These are phyloP conservation scores for Euschistus heros DNA, from an alignment of 1,140 invertebrate species.

Conservation along the genomic window DNA sequence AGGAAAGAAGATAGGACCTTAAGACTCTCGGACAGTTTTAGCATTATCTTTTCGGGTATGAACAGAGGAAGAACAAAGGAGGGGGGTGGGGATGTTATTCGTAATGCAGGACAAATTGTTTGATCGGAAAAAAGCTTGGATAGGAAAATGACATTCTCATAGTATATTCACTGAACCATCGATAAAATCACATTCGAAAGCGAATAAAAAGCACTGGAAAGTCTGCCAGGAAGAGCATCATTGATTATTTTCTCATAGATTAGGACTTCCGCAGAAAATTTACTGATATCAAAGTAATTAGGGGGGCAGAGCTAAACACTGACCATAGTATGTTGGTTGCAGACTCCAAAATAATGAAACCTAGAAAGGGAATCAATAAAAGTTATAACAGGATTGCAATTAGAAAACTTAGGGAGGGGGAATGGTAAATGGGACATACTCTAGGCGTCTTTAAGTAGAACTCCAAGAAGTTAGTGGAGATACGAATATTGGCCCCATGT, in stretches of 20 bases:
- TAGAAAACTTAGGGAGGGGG: neutral
- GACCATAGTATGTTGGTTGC: neutral
- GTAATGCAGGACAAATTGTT: too few relatives aligned
- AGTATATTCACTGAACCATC: neutral
- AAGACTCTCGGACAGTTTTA: too few relatives aligned
- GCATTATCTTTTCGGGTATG: too few relatives aligned
- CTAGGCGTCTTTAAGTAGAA: neutral
- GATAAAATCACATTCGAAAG: neutral
- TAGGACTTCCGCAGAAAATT: neutral
- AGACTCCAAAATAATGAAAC: neutral
- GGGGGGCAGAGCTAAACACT: neutral
- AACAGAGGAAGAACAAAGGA: too few relatives aligned
- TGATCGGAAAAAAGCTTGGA: too few relatives aligned
- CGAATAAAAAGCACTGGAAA: neutral
- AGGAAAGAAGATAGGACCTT: too few relatives aligned
- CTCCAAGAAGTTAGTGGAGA: neutral
- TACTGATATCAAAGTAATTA: too few relatives aligned
- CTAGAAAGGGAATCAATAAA: neutral
- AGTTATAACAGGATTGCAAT: neutral
- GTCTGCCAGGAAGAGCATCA: neutral
- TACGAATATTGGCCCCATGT: neutral
- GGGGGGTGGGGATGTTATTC: too few relatives aligned
- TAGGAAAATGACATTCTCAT: too few relatives aligned
- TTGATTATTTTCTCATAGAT: neutral
- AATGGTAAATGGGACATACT: neutral